Conservation (phyloP, 1,140 invertebrate genomes). For the Pseudomyrmex concolor region DNA sequence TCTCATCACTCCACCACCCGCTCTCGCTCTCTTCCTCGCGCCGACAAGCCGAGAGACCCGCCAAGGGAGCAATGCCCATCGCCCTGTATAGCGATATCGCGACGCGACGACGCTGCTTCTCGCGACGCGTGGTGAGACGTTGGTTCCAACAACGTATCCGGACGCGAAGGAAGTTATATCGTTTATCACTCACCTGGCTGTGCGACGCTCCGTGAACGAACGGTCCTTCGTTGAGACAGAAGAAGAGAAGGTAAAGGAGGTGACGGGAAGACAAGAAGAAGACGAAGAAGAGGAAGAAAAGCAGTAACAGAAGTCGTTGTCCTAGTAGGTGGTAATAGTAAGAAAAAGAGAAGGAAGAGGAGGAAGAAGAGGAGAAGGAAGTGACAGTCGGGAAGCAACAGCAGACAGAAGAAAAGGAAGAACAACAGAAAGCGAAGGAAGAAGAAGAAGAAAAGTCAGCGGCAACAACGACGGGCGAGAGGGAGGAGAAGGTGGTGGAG, state of each 20-base stretch:
- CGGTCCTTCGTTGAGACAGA: constrained; percentile 72
- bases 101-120: constrained; percentile 36
- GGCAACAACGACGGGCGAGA: constrained; percentile 30
- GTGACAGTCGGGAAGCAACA: constrained; percentile 56
- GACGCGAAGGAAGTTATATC: constrained; percentile 76
- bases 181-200: constrained; percentile 82
- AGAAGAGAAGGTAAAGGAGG: constrained; percentile 34
- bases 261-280: constrained; percentile 54
- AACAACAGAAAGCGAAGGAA: constrained; percentile 47
- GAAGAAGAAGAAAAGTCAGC: constrained; percentile 58
- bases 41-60: constrained; percentile 34
- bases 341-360: background rate
- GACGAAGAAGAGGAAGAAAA: constrained; percentile 35
- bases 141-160: constrained; percentile 36
- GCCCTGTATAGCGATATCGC: constrained; percentile 68
- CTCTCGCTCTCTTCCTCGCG: constrained; percentile 31
- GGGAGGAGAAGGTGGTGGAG: constrained; percentile 37
- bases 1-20: constrained; percentile 6
- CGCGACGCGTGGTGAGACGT: constrained; percentile 9
- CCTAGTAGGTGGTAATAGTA: constrained; percentile 6
- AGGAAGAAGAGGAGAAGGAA: constrained; percentile 60
- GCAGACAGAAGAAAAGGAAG: constrained; percentile 52
- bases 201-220: constrained; percentile 71
- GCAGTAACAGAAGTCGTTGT: constrained; percentile 27
- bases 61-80: constrained; percentile 63